Conservation (phyloP, 2,888 invertebrate genomes). For the Xestia ashworthii region DNA sequence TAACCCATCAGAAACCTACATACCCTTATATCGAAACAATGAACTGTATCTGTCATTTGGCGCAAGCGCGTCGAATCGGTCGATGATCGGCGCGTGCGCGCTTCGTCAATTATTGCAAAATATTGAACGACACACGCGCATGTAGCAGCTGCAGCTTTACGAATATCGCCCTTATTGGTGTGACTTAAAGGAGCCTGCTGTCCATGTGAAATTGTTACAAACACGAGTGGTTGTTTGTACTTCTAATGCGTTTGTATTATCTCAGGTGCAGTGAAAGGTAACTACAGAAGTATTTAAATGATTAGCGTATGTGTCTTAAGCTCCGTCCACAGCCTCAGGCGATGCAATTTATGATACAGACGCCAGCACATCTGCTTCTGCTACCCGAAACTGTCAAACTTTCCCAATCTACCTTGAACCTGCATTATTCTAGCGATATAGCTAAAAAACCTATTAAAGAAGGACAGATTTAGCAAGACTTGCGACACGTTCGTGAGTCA, state of each 20-base stretch:
- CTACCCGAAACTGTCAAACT: too few species aligned
- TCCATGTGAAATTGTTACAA: not conserved
- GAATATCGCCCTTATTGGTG: constrained; percentile 1
- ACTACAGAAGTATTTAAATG: not conserved
- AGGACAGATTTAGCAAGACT: too few species aligned
- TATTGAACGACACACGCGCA: constrained; percentile 33
- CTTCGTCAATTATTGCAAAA: constrained; percentile 63
- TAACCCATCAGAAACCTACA: constrained; percentile 17
- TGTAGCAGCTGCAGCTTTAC: not conserved
- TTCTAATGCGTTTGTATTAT: constrained; percentile 15
- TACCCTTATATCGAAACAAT: constrained; percentile 44
- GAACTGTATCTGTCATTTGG: constrained; percentile 58
- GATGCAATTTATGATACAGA: not conserved
- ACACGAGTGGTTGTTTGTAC: not conserved
- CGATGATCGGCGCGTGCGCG: constrained; percentile 59
- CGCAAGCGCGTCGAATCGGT: constrained; percentile 65
- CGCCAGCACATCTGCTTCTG: too few species aligned
- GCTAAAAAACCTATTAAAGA: too few species aligned
- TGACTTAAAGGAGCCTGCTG: not conserved
- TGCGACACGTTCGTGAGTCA: not conserved
- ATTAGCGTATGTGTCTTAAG: not conserved
- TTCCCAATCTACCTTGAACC: too few species aligned
- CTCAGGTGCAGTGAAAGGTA: constrained; percentile 9
- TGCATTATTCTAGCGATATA: too few species aligned
- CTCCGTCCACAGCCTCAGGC: not conserved